phyloP scores from a whole-genome alignment of 2,888 invertebrate genomes.

The Sarcophaga caerulescens region DNA sequence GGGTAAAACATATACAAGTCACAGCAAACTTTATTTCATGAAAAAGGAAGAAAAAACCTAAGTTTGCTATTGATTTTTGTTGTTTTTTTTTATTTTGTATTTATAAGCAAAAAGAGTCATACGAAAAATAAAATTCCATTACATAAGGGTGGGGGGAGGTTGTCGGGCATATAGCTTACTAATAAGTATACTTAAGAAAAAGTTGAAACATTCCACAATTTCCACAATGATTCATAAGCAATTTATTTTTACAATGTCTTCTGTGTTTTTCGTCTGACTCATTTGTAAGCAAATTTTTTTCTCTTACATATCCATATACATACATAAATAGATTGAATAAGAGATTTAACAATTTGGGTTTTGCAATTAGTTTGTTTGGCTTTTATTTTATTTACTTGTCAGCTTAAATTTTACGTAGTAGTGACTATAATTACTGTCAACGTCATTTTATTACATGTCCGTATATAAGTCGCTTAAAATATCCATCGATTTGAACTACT shows the following conservation, averaged over 20 bases:
- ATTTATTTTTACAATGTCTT: no score
- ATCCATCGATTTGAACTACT: background rate
- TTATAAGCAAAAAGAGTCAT: background rate
- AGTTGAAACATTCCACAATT: no score
- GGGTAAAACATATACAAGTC: constrained; percentile 34
- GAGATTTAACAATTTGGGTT: constrained; percentile 1
- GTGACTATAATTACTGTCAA: background rate
- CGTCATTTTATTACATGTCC: background rate
- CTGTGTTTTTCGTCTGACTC: no score
- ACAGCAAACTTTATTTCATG: constrained; percentile 20
- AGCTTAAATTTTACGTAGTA: background rate
- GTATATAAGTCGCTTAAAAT: background rate
- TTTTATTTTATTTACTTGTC: background rate
- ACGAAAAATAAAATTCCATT: background rate
- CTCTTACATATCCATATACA: no score
- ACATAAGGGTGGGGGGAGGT: background rate
- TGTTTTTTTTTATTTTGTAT: background rate
- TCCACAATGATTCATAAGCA: no score
- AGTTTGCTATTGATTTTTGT: background rate
- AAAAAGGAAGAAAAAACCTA: background rate
- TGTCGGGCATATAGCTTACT: no score
- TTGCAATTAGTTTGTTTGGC: background rate
- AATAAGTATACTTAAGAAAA: no score
- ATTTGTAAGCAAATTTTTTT: no score
- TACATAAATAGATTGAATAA: no score